Base-by-base conservation (phyloP, 2,797 vertebrate genomes). In the Chiloscyllium punctatum region DNA sequence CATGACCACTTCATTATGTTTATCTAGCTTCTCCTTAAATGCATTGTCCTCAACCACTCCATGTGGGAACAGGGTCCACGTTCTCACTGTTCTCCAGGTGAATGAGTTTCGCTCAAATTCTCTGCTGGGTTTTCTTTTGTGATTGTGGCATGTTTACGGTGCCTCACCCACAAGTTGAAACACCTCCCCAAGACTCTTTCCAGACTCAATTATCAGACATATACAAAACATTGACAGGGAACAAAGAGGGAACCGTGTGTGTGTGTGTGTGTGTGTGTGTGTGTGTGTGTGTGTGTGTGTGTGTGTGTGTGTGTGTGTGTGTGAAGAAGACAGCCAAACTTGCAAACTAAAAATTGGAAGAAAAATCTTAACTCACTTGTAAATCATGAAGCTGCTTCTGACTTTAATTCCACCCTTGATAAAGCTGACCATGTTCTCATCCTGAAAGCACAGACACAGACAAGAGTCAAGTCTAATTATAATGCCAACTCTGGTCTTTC, bases 381-480 rank as follows among this genome's bases (percentile, higher is more conserved):
- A 98, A 96, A 98, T 98, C 96, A 98, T 96, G 97, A 98, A 98
- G 96, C 98, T 98, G 97, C 98, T 98, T 95, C 98, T 98, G 95
- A 98, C 98, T 97, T 98, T 98, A 96, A 98, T 98, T 91, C 98
- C 98, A 96, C 98, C 98, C 97, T 98, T 98, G 96, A 98, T 98
- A 95, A 98, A 98, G 97, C 98, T 98, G 97, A 98, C 98, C 98
- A 98, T 98, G 96, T 98, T 98, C 96, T 98, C 98, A 97, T 98
- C 98, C 98, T 98, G 96, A 23, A 68, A 95, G 95, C 51, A 94
- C n/a, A 57, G 92, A 88, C 23, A 94, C 16, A 69, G 6, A 30
- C 57, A 62, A 62, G 57, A 62, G 57, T 62, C 57, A 62, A 62
- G 23, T 37, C 62, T 42, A 23, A 42, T 37, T 68, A 37, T 11